Conservation (phyloP, 1,140 invertebrate species). For the Atta colombica region DNA sequence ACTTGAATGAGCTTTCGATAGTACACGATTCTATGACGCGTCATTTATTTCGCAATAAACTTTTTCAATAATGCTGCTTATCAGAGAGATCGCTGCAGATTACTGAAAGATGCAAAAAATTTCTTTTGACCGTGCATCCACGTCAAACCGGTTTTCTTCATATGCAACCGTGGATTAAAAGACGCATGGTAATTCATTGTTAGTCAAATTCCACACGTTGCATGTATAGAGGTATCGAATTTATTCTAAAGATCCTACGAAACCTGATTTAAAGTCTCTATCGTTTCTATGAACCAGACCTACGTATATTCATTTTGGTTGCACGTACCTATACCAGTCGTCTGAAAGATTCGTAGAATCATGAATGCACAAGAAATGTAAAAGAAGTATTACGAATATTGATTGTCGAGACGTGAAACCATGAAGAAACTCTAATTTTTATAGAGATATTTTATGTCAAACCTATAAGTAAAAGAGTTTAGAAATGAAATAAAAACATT, state of each 20-base stretch:
- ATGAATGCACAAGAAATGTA: neutral
- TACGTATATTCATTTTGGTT: slow-evolving; percentile 3
- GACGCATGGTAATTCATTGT: slow-evolving; percentile 33
- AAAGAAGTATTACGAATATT: neutral
- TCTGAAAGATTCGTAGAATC: neutral
- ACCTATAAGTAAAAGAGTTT: neutral
- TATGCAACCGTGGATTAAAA: neutral
- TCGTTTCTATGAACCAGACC: neutral
- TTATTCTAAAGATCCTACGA: neutral
- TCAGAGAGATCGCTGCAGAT: neutral
- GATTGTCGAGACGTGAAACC: slow-evolving; percentile 1
- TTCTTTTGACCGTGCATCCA: neutral
- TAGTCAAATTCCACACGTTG: slow-evolving; percentile 33
- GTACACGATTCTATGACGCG: neutral
- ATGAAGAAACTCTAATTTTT: neutral
- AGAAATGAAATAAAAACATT: neutral
- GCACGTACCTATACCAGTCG: neutral
- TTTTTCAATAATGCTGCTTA: slow-evolving; percentile 22
- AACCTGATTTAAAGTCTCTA: slow-evolving; percentile 39
- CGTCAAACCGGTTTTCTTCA: slow-evolving; percentile 8
- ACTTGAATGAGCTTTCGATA: neutral
- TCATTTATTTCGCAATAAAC: slow-evolving; percentile 13
- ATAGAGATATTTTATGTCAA: neutral
- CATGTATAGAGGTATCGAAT: neutral
- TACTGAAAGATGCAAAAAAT: slow-evolving; percentile 10